phyloP scores from a whole-genome alignment of 2,113 vertebrate genomes.

The Benitochromis conjunctus region DNA sequence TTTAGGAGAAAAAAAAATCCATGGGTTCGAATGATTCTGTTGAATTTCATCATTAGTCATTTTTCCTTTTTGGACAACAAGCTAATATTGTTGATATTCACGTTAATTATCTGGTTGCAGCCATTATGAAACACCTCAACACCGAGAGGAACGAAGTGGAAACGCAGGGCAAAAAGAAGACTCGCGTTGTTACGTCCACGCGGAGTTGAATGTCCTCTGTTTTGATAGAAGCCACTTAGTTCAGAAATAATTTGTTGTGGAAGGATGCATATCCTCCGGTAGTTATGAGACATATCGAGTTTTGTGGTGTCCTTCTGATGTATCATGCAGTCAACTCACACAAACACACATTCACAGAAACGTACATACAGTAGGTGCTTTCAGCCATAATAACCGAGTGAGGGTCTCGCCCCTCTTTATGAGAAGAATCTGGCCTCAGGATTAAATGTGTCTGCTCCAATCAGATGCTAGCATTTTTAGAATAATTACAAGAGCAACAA shows the following conservation, averaged over 20 bases:
- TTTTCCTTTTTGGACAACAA: background rate
- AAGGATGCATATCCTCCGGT: conserved; percentile 42
- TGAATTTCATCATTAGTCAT: background rate
- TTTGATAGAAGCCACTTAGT: conserved; percentile 36
- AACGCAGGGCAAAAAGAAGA: background rate
- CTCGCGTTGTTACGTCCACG: background rate
- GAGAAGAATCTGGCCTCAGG: conserved; percentile 63
- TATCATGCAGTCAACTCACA: background rate
- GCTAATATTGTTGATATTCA: background rate
- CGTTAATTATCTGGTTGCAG: conserved; percentile 12
- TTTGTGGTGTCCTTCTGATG: conserved; percentile 2
- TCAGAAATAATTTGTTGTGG: conserved; percentile 43
- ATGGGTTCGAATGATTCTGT: background rate
- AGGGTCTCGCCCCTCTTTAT: conserved; percentile 62
- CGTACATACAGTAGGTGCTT: conserved; percentile 6
- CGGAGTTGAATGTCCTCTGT: conserved; percentile 22
- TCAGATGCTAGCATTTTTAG: conserved; percentile 53
- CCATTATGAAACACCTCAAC: background rate
- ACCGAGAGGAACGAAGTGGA: background rate
- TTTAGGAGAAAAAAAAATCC: conserved; percentile 18
- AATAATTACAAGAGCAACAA: conserved; percentile 63
- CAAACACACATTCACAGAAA: conserved; percentile 6
- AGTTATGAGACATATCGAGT: conserved; percentile 38
- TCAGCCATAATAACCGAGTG: conserved; percentile 55
- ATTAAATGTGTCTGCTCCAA: conserved; percentile 63